Base-by-base conservation (phyloP, 1,140 invertebrate species). In the Eriosoma lanigerum region DNA sequence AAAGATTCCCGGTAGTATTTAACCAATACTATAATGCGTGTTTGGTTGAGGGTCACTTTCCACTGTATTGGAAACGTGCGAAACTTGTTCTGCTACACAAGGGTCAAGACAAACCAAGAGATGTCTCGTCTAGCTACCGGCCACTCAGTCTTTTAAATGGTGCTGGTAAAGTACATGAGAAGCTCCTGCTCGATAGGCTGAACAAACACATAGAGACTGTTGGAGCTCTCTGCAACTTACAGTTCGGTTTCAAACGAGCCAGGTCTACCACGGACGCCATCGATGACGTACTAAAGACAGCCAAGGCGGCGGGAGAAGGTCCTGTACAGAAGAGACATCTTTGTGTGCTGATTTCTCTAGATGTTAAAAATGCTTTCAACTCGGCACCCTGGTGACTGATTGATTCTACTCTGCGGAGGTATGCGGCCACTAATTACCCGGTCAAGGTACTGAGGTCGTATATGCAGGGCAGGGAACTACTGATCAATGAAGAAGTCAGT, bases 221-320 rank as follows among this genome's bases (percentile, higher is more conserved):
- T 32, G 10, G 26, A 26, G 13, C 24, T 70, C 17, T 81, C 80
- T 5, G 24, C 4, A 38, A 50, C 5, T 48, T 50, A 12, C 80
- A 81, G n/a, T 81, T 81, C 50, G 60, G 80, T 15, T 81, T 81
- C n/a, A 38, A 44, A 26, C 21, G 21, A 13, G 9, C 21, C 19
- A 3, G 26, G 1, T 68, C 80, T 24, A 81, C 80, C 19, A 56
- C n/a, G 3, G 60, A 81, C 12, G 80, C 80, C 12, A 24, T 81
- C 12, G 48, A 54, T 24, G 24, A 24, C 48, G 80, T 81, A 15
- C 70, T 24, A 29, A 21, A 81, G 8, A 50, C 44, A 17, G 29
- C 68, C 2, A 6, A n/a, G 12, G 64, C 26, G 50, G 62, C 80
- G 60, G 26, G 2, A 38, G 15, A 13, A 4, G 29, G 60, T 17